Evolutionary conservation across 1,140 invertebrate genomes (phyloP).

Genomic region (Eurosta solidaginis): DNA sequence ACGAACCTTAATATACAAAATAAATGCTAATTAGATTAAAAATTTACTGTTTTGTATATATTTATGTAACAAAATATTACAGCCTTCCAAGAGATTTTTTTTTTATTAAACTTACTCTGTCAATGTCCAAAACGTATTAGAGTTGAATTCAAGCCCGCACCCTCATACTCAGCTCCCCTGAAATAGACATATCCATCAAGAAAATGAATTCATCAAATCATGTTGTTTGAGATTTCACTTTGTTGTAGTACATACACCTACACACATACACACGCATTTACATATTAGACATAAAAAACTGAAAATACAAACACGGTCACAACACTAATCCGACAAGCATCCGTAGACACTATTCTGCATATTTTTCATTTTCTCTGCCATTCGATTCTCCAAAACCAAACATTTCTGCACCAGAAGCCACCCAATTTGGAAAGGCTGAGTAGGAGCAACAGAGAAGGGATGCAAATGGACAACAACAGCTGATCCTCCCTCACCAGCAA

Average conservation of each 20-base stretch:
- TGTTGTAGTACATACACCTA: constrained; percentile 33
- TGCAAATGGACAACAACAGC: background rate
- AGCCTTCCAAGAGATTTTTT: background rate
- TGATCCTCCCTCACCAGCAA: background rate
- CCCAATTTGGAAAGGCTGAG: background rate
- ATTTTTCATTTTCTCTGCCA: constrained; percentile 48
- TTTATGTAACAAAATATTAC: no score
- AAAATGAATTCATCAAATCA: constrained; percentile 42
- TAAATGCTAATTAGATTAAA: no score
- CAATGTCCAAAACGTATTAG: background rate
- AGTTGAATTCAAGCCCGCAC: background rate
- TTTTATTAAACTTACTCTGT: background rate
- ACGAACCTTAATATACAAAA: no score
- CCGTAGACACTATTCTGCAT: constrained; percentile 27
- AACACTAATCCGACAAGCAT: constrained; percentile 14
- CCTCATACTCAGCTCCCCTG: no score
- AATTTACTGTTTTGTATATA: no score
- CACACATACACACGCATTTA: background rate
- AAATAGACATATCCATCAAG: constrained; percentile 44
- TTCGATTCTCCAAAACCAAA: constrained; percentile 48
- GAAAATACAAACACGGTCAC: background rate
- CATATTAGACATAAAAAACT: no score
- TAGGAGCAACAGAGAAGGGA: background rate
- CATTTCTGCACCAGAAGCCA: background rate
- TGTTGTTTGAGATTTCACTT: constrained; percentile 36